Evolutionary conservation across 2,888 invertebrate species (phyloP), one percentile per base, ranked within the genome.

Genomic region (Tuberolachnus salignus): DNA sequence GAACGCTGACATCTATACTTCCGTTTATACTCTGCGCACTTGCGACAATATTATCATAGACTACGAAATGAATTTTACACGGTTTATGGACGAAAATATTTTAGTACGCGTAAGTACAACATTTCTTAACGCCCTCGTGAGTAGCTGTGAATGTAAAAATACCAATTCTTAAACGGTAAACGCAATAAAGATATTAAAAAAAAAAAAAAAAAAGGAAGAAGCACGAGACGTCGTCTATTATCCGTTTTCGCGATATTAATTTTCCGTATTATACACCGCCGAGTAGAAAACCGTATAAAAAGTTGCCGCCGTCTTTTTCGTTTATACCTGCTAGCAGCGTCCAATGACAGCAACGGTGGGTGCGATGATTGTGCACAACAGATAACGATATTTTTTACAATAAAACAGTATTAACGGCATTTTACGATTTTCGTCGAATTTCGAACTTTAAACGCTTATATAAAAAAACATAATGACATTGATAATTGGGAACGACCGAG

Each of bases 1-100:
- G 16, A 73, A 49, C 57, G 49, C n/a, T 67, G 75, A 67, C 67
- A 59, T 75, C 44, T 57, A 57, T 49, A 16, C 46, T 75, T 75
- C 75, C 75, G 75, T 67, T 67, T 57, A 2, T 55, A 19, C 57
- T 21, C 34, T 6, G 6, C 6, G 66, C 34, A 67, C 57, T 67
- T 67, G 49, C 14, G 13, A 46, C 64, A 59, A 55, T 57, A 59
- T 75, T 75, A 75, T 67, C 55, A 55, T 64, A 55, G 53, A 74
- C 42, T 53, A 44, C n/a, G 34, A 63, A 34, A 73, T 42, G 49
- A 63, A 26, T 59, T 9, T 23, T 44, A 19, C 26, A 26, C 49
- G 46, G 46, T 72, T 72, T 72, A 72, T 72, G n/a, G 19, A 26
- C 11, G 42, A 63, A 26, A 19, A 59, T 72, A 59, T 57, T 72